Evolutionary conservation across 2,888 invertebrate species (phyloP).

Genomic region (Incurvaria masculella): DNA sequence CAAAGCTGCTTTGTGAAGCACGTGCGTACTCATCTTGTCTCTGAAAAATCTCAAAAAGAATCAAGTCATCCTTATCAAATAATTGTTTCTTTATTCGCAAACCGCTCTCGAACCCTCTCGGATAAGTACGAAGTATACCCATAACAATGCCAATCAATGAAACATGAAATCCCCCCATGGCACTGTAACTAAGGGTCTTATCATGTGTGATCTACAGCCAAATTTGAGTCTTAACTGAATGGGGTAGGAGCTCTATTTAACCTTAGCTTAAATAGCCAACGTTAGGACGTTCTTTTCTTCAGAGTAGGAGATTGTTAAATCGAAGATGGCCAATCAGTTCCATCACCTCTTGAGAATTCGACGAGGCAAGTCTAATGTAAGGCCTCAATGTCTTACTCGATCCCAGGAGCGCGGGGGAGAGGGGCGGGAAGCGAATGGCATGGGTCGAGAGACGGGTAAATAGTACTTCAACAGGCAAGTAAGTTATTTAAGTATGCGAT

Average conservation of each 20-base stretch:
- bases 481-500: no score
- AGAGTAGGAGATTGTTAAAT: conserved; percentile 36
- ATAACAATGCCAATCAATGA: conserved; percentile 51
- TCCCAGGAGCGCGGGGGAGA: no score
- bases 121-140: conserved; percentile 23
- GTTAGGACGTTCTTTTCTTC: conserved; percentile 13
- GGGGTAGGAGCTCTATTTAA: not conserved
- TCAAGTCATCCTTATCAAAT: conserved; percentile 29
- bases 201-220: not conserved
- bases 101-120: conserved; percentile 10
- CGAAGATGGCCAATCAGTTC: conserved; percentile 50
- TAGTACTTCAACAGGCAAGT: no score
- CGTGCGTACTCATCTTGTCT: not conserved
- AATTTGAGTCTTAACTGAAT: conserved; percentile 15
- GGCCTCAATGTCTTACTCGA: not conserved
- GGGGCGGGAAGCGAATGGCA: no score
- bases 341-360: conserved; percentile 49
- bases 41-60: not conserved
- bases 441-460: no score
- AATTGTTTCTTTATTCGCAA: conserved; percentile 34
- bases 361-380: conserved; percentile 44
- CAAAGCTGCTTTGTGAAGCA: not conserved
- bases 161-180: conserved; percentile 47
- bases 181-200: no score
- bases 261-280: conserved; percentile 13